Conservation (phyloP, 2,797 vertebrate species). For the Pterois miles region DNA sequence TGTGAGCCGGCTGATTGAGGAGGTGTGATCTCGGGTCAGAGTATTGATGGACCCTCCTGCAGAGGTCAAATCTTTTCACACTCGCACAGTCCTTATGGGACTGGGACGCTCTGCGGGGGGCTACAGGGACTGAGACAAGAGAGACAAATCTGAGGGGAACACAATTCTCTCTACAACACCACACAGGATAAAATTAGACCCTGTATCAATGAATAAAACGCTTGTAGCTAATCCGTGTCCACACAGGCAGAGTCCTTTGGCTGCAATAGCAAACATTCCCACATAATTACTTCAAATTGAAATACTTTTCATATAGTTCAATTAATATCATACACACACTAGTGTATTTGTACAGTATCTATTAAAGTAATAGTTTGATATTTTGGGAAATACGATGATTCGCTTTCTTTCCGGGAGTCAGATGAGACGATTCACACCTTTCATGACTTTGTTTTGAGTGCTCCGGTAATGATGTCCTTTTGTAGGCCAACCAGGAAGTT, state of each 20-base stretch:
- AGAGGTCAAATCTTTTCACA: conserved; percentile 51
- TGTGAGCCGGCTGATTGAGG: conserved; percentile 35
- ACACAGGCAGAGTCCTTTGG: not conserved
- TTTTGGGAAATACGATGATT: not conserved
- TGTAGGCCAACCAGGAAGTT: too few species aligned
- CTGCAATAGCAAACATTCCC: not conserved
- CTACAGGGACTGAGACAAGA: not conserved
- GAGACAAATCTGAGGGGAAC: not conserved
- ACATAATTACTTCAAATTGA: not conserved
- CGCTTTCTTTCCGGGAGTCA: not conserved
- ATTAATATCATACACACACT: not conserved
- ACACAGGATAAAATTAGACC: not conserved
- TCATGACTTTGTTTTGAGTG: not conserved
- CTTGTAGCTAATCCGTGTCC: not conserved
- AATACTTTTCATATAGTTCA: not conserved
- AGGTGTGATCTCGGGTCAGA: conserved; percentile 34
- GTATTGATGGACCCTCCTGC: conserved; percentile 50
- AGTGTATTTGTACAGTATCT: not conserved
- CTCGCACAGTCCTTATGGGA: conserved; percentile 7
- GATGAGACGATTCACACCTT: not conserved
- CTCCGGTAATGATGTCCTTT: too few species aligned
- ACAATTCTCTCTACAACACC: not conserved
- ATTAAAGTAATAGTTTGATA: not conserved
- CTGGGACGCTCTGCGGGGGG: not conserved
- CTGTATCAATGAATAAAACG: not conserved